Evolutionary conservation across 2,888 invertebrate species (phyloP), one percentile per base, ranked within the genome.

Genomic region (Cephus spinipes): DNA sequence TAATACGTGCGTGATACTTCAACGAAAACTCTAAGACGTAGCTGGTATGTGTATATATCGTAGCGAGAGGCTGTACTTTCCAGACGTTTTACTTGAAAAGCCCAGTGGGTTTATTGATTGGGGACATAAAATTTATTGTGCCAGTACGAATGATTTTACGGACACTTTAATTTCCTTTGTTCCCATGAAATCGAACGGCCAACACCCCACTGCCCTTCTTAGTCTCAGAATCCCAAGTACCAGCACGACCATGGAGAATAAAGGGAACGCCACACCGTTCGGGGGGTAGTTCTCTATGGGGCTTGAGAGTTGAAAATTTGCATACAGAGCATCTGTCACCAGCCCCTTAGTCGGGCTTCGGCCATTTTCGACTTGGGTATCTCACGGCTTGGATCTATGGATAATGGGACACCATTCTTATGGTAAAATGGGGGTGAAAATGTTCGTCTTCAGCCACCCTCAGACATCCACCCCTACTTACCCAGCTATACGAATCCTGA

Each of bases 251-350:
- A 55, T 55, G 81, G 79, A 81, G 81, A 82, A 84, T 81, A 83
- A 79, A 80, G 79, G 74, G 75, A 74, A 76, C 35, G 76, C 80
- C 77, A 81, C 77, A 69, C 32, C 30, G 77, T 79, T 73, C 71
- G 77, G 76, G 79, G 82, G 83, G 82, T 79, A 82, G 85, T 83
- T 83, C 83, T 79, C 83, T 83, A 85, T 83, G 83, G 86, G 87
- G 86, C 86, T 88, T 86, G 87, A 86, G 87, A 86, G 86, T 85
- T 84, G 85, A 81, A 84, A 90, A 91, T 91, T 91, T 91, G 90
- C 91, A 91, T 91, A 90, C 90, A 90, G 90, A 91, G 90, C 91
- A 91, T 91, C 91, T 91, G 90, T 91, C 91, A 90, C 90, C 91
- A 89, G 90, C 89, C 91, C 91, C 90, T 90, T 89, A 89, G 88